phyloP scores from a whole-genome alignment of 2,888 invertebrate genomes.

The Megastigmus dorsalis region DNA sequence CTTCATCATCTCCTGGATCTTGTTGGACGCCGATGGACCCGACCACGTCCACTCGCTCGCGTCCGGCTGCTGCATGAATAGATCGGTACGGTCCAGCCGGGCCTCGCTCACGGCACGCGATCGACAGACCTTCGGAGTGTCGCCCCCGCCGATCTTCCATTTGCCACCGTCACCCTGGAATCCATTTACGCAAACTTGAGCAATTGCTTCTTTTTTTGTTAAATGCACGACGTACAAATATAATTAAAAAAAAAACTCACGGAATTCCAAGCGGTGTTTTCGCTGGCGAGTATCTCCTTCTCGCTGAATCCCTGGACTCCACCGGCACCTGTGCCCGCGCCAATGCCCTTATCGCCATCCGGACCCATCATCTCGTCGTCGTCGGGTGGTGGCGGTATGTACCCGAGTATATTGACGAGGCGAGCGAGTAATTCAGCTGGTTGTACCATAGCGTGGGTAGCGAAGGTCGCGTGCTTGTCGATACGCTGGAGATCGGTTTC shows the following conservation, averaged over 20 bases:
- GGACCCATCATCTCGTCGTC: conserved; percentile 58
- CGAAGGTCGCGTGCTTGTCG: conserved; percentile 86
- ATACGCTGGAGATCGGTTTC: conserved; percentile 87
- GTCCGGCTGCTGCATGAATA: conserved; percentile 70
- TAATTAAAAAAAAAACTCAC: conserved; percentile 29
- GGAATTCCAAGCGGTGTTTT: conserved; percentile 70
- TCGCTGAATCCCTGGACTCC: conserved; percentile 83
- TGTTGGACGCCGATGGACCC: conserved; percentile 79
- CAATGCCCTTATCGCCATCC: conserved; percentile 49
- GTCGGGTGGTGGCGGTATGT: conserved; percentile 68
- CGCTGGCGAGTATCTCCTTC: conserved; percentile 84
- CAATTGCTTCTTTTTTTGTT: too few species aligned
- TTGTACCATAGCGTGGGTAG: conserved; percentile 82
- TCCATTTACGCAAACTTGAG: too few species aligned
- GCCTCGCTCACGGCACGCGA: conserved; percentile 80
- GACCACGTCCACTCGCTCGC: conserved; percentile 82
- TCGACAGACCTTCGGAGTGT: conserved; percentile 74
- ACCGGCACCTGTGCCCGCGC: conserved; percentile 65
- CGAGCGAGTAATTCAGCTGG: conserved; percentile 85
- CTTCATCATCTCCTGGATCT: conserved; percentile 76
- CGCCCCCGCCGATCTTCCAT: conserved; percentile 77
- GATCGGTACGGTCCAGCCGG: conserved; percentile 69
- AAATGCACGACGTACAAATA: too few species aligned
- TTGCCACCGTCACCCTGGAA: conserved; percentile 64
- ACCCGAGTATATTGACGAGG: conserved; percentile 86